Evolutionary conservation across 2,113 vertebrate species (phyloP), one percentile per base, ranked within the genome.

Genomic region (Morphnarchus princeps): DNA sequence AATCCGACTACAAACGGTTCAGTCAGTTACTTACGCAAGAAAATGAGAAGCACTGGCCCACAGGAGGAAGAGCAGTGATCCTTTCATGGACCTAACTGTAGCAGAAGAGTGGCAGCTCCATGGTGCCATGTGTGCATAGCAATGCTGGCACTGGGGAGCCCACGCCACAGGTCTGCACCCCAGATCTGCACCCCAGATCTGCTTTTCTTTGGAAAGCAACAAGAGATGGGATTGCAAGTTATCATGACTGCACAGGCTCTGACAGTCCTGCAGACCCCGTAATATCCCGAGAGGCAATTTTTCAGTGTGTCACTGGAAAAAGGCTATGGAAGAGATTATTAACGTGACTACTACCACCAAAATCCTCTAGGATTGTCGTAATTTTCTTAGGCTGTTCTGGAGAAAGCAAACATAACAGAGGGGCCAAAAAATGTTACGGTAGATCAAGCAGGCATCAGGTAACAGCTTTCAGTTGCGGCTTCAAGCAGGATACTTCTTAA

Each of bases 401-500:
- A 19, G 29, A 91, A 72, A 87, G 12, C 8, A n/a, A 80, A 69
- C 7, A 5, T n/a, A 25, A 42, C 2, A 65, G 42, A 82, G 12
- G 32, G 82, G 24, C 26, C 63, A 50, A 74, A 76, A 89, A 36
- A n/a, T 4, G 7, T 57, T 45, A 10, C 6, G 12, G 25, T 29
- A 82, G 29, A 63, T 57, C 36, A 76, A 74, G 38, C 17, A 87
- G 54, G 31, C 82, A 90, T 92, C 77, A 94, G 32, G 36, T 77
- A 89, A 93, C 43, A 85, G 52, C 49, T 89, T 93, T 93, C 71
- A 74, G 47, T 52, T 89, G 81, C 24, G 89, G 40, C 32, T 91
- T 77, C 38, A 63, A 42, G 42, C 49, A 88, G 81, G 76, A 31
- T 71, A 34, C 19, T 62, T 72, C 66, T 88, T 88, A 80, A 87